Conservation (phyloP, 1,140 invertebrate genomes). For the Drosophila miranda region DNA sequence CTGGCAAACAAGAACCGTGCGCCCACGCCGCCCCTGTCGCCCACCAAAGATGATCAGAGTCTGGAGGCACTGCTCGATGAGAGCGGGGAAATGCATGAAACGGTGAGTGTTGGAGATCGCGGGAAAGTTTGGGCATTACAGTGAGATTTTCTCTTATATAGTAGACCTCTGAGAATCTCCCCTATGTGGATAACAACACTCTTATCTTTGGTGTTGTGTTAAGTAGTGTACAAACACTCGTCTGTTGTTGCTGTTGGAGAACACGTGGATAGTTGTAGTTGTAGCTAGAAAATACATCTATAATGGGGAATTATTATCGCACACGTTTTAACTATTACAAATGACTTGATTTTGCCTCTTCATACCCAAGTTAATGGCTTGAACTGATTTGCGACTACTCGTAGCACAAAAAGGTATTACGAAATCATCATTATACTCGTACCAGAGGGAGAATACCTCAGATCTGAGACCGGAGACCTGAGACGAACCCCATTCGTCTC, state of each 20-base stretch:
- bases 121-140: neutral
- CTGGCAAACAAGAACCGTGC: conserved; percentile 71
- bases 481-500: conserved; percentile 39
- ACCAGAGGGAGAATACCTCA: neutral
- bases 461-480: conserved; percentile 9
- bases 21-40: conserved; percentile 73
- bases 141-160: too few relatives aligned
- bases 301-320: conserved; percentile 32
- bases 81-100: conserved; percentile 81
- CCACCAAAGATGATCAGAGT: conserved; percentile 78
- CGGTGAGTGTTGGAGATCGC: conserved; percentile 74
- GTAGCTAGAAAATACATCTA: neutral
- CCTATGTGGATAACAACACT: too few relatives aligned
- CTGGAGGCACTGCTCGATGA: conserved; percentile 76
- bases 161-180: too few relatives aligned
- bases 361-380: conserved; percentile 44
- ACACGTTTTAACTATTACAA: conserved; percentile 53
- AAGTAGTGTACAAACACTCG: too few relatives aligned
- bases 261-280: neutral
- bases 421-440: conserved; percentile 42
- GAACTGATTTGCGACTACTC: conserved; percentile 38
- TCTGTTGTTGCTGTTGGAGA: conserved; percentile 24
- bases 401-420: conserved; percentile 17
- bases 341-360: conserved; percentile 16
- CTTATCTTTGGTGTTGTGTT: too few relatives aligned